phyloP scores from a whole-genome alignment of 2,113 vertebrate species.

The Stigmatopora nigra region DNA sequence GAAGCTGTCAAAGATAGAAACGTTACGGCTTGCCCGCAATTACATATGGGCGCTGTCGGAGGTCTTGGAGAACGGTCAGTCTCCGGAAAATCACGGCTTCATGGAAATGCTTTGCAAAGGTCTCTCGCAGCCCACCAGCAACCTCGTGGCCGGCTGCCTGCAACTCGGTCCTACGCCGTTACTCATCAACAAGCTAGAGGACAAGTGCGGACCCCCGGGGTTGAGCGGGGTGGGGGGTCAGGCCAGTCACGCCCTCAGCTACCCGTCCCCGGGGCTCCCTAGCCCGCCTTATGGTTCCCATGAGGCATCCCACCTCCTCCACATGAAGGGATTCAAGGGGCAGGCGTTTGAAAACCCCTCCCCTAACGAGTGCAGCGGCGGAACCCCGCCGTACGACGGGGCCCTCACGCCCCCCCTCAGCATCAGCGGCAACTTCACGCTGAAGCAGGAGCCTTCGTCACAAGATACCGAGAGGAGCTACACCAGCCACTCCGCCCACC shows the following conservation, averaged over 20 bases:
- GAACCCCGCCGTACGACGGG: conserved; percentile 86
- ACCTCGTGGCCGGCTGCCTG: conserved; percentile 90
- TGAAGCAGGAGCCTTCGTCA: conserved; percentile 88
- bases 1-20: conserved; percentile 96
- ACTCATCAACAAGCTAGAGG: conserved; percentile 79
- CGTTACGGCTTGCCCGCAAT: conserved; percentile 85
- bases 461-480: conserved; percentile 81
- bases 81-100: conserved; percentile 82
- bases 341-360: conserved; percentile 76
- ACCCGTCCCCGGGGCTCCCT: conserved; percentile 86
- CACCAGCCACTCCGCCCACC: conserved; percentile 54
- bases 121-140: conserved; percentile 95
- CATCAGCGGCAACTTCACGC: conserved; percentile 87
- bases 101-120: conserved; percentile 97
- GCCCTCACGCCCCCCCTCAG: conserved; percentile 90
- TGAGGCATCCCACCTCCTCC: conserved; percentile 83
- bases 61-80: conserved; percentile 86
- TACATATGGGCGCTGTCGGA: conserved; percentile 98
- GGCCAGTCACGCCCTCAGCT: conserved; percentile 71
- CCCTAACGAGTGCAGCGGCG: conserved; percentile 72
- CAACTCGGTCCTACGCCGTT: conserved; percentile 77
- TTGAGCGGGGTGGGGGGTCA: conserved; percentile 56
- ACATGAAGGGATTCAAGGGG: conserved; percentile 85
- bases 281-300: conserved; percentile 91
- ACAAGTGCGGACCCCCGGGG: conserved; percentile 67